These are phyloP conservation scores for Coregonus sp. DNA, from an alignment of 2,797 vertebrate genomes.

Conservation along the genomic window DNA sequence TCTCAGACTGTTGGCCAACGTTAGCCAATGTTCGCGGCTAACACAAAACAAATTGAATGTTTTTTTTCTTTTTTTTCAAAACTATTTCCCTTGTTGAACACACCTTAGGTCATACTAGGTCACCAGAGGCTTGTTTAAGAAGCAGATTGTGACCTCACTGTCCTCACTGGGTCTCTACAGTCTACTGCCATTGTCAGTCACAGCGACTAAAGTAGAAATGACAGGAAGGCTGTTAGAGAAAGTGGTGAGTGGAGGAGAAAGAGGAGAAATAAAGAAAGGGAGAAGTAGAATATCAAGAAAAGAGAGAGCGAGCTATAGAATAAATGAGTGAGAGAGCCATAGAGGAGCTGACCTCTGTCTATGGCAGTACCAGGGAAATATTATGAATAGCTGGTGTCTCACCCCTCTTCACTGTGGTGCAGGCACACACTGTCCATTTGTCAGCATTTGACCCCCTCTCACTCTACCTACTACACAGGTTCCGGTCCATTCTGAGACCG, in stretches of 20 bases:
- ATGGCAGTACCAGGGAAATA: slow-evolving; percentile 45
- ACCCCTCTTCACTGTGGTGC: slow-evolving; percentile 51
- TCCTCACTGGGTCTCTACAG: no score
- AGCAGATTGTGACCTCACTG: slow-evolving; percentile 9
- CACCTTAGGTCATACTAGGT: no score
- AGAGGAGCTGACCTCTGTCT: slow-evolving; percentile 57
- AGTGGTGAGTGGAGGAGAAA: background rate
- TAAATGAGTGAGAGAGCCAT: slow-evolving; percentile 7
- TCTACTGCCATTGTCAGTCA: background rate
- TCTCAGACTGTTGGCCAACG: no score
- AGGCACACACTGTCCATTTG: slow-evolving; percentile 50
- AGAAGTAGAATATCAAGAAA: background rate
- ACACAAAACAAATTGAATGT: no score
- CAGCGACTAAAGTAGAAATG: background rate
- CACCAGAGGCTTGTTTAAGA: background rate
- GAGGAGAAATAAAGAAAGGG: background rate
- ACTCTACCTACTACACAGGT: background rate
- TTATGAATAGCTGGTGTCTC: slow-evolving; percentile 59
- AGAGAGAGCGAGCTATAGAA: background rate
- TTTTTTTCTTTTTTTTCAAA: no score
- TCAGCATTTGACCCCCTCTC: slow-evolving; percentile 46
- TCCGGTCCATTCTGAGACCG: background rate
- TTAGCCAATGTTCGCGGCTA: no score
- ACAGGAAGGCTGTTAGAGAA: background rate
- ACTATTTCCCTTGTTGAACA: no score